Base-by-base conservation (phyloP, 2,888 invertebrate genomes). In the Cephus pulcher region DNA sequence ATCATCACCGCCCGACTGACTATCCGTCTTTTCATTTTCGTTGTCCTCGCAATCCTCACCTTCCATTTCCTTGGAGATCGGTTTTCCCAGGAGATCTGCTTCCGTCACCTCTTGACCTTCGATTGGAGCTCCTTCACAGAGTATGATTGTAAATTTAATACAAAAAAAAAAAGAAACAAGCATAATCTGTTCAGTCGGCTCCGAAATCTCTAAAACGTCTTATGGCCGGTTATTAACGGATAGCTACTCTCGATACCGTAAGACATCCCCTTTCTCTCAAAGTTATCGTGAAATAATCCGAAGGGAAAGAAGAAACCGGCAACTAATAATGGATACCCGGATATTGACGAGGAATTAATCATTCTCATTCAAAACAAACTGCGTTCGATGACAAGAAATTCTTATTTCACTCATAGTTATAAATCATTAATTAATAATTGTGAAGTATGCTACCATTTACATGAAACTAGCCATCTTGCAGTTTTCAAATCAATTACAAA, bases 81-180 rank as follows among this genome's bases (percentile, higher is more conserved):
- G 80, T 76, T 90, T 89, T 0, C 90, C 91, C 11, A 91, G 83
- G 12, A 90, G 85, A 79, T 91, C 90, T n/a, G 90, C 89, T 82
- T 91, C 90, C 1, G 90, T 87, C 12, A 91, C 91, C 83, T 91
- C 90, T 80, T 90, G 90, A 70, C 91, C 90, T 83, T 90, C 91
- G 76, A 91, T 91, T 4, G 91, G 90, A 30, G 91, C 90, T 80
- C 91, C 91, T 91, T 80, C 78, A 71, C 12, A 79, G 70, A 80
- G 71, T 33, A 77, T 32, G 3, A 32, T 32, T 34, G 32, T 23
- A 9, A 23, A 56, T 56, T 56, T 56, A 56, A 23, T 56, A 56
- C 2, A 9, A 23, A 56, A 56, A 23, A 23, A 34, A 11, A 11
- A 12, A 12, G 3, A 35, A 35, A 9, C 11, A 11, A 34, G 11